phyloP scores from a whole-genome alignment of 2,888 invertebrate genomes.

The Dorcus hopei region DNA sequence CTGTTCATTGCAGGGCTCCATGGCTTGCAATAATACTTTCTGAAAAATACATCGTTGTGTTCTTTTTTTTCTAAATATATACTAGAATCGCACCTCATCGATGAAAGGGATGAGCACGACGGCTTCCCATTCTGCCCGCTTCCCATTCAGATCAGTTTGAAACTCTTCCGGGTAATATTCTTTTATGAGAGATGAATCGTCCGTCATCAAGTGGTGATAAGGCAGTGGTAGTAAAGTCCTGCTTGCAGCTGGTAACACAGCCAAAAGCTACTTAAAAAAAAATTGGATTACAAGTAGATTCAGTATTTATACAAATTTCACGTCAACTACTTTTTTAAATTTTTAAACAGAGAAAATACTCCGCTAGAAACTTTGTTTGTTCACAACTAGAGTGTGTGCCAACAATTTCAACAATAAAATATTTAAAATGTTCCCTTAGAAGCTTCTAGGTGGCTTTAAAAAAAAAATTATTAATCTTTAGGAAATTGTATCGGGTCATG shows the following conservation, averaged over 20 bases:
- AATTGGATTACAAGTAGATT: constrained; percentile 7
- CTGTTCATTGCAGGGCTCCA: constrained; percentile 64
- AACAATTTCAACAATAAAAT: not conserved
- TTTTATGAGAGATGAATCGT: constrained; percentile 74
- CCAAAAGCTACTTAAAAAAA: constrained; percentile 61
- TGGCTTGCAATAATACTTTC: constrained; percentile 69
- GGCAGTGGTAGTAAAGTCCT: constrained; percentile 71
- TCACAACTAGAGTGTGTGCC: no score
- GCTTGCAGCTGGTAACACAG: constrained; percentile 85
- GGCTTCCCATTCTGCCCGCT: constrained; percentile 95
- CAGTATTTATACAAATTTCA: not conserved
- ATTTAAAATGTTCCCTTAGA: constrained; percentile 1
- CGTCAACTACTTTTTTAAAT: not conserved
- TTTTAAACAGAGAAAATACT: no score
- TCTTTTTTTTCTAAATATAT: not conserved
- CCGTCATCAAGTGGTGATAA: constrained; percentile 76
- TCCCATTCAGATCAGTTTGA: constrained; percentile 93
- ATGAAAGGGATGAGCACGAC: constrained; percentile 92
- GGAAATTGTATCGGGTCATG: not conserved
- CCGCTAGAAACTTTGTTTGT: no score
- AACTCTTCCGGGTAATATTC: constrained; percentile 91
- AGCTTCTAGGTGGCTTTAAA: not conserved
- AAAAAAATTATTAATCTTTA: not conserved
- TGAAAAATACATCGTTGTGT: constrained; percentile 36
- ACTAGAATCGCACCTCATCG: constrained; percentile 61